A percentile compares a stretch with the other conserved stretches of the same genome.
These are phyloP conservation scores for Pithys albifrons DNA, from an alignment of 2,113 vertebrate genomes.

Conservation along the genomic window DNA sequence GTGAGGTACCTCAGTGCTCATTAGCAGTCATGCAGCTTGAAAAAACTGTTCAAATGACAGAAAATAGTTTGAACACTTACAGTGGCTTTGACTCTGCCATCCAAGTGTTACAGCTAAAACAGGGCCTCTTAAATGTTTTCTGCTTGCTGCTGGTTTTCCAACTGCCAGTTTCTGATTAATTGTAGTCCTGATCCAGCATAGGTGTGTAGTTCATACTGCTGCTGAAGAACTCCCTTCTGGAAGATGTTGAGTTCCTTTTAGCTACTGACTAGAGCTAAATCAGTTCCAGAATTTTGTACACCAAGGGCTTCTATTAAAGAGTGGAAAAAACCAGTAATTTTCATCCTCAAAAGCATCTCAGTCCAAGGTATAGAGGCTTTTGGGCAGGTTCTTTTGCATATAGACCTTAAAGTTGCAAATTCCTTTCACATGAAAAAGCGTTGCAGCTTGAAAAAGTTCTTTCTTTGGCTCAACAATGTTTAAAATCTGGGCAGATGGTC, in stretches of 20 bases:
- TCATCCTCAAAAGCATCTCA: neutral
- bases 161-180: neutral
- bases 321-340: neutral
- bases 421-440: neutral
- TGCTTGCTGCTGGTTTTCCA: neutral
- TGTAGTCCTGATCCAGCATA: neutral
- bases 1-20: neutral
- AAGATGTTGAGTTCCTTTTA: neutral
- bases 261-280: neutral
- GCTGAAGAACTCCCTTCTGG: neutral
- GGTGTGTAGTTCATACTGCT: neutral
- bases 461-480: neutral
- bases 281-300: neutral
- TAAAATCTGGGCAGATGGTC: neutral
- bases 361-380: neutral
- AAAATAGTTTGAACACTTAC: neutral
- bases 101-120: neutral
- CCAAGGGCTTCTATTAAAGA: neutral
- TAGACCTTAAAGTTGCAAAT: neutral
- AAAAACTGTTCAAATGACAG: neutral
- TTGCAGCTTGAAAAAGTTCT: neutral
- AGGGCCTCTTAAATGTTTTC: neutral
- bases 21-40: neutral
- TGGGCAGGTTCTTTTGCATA: neutral
- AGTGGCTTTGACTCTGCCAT: neutral